These are phyloP conservation scores for Anagrus nilaparvatae DNA, from an alignment of 1,140 invertebrate genomes.

Conservation along the genomic window DNA sequence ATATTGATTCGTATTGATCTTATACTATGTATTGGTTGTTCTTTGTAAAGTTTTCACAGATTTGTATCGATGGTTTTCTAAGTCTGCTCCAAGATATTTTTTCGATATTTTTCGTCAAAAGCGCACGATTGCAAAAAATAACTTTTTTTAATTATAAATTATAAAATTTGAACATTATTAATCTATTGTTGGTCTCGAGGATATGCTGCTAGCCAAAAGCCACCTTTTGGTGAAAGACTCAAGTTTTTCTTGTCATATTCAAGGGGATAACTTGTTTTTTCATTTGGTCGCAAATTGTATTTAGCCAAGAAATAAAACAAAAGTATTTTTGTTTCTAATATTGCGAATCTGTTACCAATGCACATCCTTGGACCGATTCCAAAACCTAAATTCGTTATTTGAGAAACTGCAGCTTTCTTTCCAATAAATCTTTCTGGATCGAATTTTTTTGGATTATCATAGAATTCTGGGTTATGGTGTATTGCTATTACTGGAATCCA, in stretches of 20 bases:
- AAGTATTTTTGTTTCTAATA: slow-evolving; percentile 23
- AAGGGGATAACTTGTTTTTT: slow-evolving; percentile 21
- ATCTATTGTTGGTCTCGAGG: too few species aligned
- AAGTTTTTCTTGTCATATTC: slow-evolving; percentile 14
- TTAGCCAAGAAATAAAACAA: slow-evolving; percentile 23
- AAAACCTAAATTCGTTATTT: slow-evolving; percentile 7
- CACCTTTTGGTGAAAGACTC: slow-evolving; percentile 15
- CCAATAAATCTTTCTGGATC: slow-evolving; percentile 46
- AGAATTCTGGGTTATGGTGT: slow-evolving; percentile 43
- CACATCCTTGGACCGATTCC: slow-evolving; percentile 14
- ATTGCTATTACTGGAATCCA: slow-evolving; percentile 34
- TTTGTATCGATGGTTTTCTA: too few species aligned
- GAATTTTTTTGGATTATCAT: slow-evolving; percentile 45
- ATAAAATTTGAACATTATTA: too few species aligned
- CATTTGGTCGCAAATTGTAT: slow-evolving; percentile 14
- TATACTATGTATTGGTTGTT: too few species aligned
- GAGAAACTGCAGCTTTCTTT: neutral
- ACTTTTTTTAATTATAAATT: too few species aligned
- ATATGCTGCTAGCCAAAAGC: slow-evolving; percentile 25
- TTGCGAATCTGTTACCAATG: slow-evolving; percentile 21
- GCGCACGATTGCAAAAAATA: too few species aligned
- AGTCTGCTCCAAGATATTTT: too few species aligned
- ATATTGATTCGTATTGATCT: too few species aligned
- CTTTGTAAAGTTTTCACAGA: too few species aligned
- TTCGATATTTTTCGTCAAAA: too few species aligned